A percentile compares a stretch with the other conserved stretches of the same genome.
Evolutionary conservation across 1,140 invertebrate genomes (phyloP).

Genomic region (Mactra quadrangularis): DNA sequence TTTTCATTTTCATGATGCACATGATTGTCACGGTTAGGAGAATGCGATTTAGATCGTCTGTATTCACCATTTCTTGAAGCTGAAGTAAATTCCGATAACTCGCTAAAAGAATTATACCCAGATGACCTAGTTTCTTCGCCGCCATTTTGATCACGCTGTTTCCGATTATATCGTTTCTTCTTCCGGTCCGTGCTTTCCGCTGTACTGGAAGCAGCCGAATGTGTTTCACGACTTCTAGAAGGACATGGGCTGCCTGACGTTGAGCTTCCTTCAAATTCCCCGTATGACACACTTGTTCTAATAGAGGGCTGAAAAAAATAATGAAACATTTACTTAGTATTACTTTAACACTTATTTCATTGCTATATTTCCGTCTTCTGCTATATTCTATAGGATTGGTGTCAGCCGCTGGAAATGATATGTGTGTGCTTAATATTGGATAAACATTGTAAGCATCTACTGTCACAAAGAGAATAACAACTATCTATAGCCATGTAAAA

Average conservation of each 20-base stretch:
- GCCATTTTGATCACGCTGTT: not conserved
- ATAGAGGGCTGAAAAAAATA: conserved; percentile 52
- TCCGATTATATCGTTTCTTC: conserved; percentile 11
- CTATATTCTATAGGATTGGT: no score
- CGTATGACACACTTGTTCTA: conserved; percentile 40
- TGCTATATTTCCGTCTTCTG: no score
- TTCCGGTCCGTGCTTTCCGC: not conserved
- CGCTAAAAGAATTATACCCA: conserved; percentile 41
- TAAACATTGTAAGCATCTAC: no score
- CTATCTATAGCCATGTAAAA: no score
- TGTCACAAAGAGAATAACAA: no score
- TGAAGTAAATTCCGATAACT: conserved; percentile 42
- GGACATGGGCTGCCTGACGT: conserved; percentile 20
- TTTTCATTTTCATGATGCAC: conserved; percentile 28
- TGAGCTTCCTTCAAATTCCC: conserved; percentile 46
- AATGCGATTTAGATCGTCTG: not conserved
- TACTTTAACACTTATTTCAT: no score
- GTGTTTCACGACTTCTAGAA: not conserved
- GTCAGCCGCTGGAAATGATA: no score
- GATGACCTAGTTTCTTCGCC: not conserved
- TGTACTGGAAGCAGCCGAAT: conserved; percentile 22
- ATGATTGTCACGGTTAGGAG: not conserved
- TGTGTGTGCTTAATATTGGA: no score
- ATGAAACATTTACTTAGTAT: no score
- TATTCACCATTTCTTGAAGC: not conserved